Evolutionary conservation across 2,797 vertebrate species (phyloP), one percentile per base, ranked within the genome.

Genomic region (Fistularia tabacaria): DNA sequence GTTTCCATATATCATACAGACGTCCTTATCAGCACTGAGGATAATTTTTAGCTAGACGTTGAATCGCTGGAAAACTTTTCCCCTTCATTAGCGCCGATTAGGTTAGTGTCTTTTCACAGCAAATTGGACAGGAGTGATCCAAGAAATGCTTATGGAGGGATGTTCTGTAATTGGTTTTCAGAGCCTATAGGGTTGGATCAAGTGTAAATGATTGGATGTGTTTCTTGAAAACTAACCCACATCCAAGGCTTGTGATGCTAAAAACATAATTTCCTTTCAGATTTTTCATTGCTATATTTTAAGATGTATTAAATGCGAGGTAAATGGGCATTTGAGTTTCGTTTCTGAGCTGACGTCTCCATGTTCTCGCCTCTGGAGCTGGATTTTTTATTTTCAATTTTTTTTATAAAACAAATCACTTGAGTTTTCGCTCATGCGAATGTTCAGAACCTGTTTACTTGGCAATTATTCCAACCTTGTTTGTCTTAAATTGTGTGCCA

Each of bases 81-180:
- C 78, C 74, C 72, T 74, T 87, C 81, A 83, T 87, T 87, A 85
- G 54, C 8, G 39, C 66, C 62, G 62, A 82, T 87, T 83, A 80
- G 62, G 56, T 50, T 53, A 54, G 66, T 71, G 77, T 81, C 77
- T 79, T 80, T 79, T 75, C 72, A 46, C 69, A 62, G 66, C 58
- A 85, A 79, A 88, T 82, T 81, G 80, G 71, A 85, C 59, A 6
- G 41, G 79, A 84, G 64, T 76, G 69, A 79, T 79, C 60, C 57
- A 60, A 86, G 69, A 69, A 74, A 74, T 71, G 60, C 79, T 84
- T 71, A 65, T 50, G 69, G 64, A 66, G 81, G 67, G 70, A 77
- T 67, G 69, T 69, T 62, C 54, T 66, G 46, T 88, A 87, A 90
- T 91, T 88, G 79, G 76, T 77, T 90, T 74, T 85, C 85, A 87